Percentiles rank a stretch among this genome's conserved stretches.
phyloP scores from a whole-genome alignment of 2,888 invertebrate genomes.

The Apamea anceps region DNA sequence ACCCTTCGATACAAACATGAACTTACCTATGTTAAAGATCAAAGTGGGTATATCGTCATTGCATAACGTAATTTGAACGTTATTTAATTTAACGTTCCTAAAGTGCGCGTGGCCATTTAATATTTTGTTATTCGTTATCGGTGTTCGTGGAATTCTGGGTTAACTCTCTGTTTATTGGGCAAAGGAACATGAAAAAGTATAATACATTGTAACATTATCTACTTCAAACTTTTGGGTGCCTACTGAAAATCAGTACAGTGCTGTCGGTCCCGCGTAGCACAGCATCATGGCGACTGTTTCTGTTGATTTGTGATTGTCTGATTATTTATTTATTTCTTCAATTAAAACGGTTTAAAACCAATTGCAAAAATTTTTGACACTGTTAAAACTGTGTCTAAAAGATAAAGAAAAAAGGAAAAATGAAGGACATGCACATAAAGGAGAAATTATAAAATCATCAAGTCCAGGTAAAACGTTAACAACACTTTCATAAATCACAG shows the following conservation, averaged over 20 bases:
- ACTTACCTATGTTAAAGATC: slow-evolving; percentile 24
- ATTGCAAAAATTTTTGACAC: not conserved
- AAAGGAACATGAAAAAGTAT: no score
- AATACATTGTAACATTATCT: not conserved
- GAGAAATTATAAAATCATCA: not conserved
- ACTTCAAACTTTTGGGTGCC: not conserved
- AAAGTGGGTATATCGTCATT: slow-evolving; percentile 43
- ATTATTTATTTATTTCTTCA: not conserved
- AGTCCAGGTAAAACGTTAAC: not conserved
- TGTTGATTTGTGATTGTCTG: no score
- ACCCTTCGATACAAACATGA: not conserved
- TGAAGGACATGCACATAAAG: no score
- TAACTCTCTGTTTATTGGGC: not conserved
- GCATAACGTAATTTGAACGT: slow-evolving; percentile 51
- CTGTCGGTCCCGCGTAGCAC: not conserved
- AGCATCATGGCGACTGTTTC: not conserved
- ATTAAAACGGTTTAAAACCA: not conserved
- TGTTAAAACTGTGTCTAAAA: not conserved
- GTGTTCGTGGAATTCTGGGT: not conserved
- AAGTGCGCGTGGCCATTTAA: slow-evolving; percentile 17
- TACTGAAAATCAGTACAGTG: not conserved
- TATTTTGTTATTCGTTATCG: slow-evolving; percentile 32
- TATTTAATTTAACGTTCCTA: slow-evolving; percentile 44
- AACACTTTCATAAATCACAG: not conserved
- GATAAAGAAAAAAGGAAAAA: no score